phyloP scores from a whole-genome alignment of 2,113 vertebrate genomes.

The Channa maculata region DNA sequence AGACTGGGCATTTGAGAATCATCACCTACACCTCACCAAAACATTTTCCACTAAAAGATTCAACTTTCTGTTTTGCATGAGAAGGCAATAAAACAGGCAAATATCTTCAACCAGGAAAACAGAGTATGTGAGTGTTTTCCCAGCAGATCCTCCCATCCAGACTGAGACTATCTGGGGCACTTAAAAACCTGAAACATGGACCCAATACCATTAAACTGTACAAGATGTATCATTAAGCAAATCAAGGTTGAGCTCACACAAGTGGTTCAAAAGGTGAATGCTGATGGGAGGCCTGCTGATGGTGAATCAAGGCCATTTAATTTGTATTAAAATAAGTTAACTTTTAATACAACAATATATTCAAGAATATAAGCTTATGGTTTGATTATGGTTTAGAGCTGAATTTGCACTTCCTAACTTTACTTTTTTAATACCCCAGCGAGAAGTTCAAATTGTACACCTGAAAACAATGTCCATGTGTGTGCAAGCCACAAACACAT shows the following conservation, averaged over 20 bases:
- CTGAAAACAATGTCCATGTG: conserved; percentile 39
- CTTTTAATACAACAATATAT: not conserved
- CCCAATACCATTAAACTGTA: not conserved
- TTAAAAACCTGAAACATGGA: not conserved
- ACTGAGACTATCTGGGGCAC: not conserved
- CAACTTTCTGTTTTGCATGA: not conserved
- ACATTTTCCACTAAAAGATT: not conserved
- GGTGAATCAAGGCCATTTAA: not conserved
- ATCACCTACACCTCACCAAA: not conserved
- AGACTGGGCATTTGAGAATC: not conserved
- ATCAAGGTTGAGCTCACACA: not conserved
- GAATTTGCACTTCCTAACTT: too few relatives aligned
- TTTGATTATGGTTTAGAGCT: not conserved
- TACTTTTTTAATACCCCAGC: too few relatives aligned
- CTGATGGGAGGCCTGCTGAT: not conserved
- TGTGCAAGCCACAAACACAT: not conserved
- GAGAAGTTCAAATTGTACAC: not conserved
- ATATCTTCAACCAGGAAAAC: not conserved
- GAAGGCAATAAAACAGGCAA: conserved; percentile 22
- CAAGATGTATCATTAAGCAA: not conserved
- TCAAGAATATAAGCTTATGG: not conserved
- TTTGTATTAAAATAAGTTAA: not conserved
- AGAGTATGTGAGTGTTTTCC: not conserved
- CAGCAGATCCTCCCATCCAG: conserved; percentile 1
- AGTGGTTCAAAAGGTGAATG: not conserved